Percentiles rank a stretch among this genome's conserved stretches.
Evolutionary conservation across 2,113 vertebrate genomes (phyloP).

Genomic region (Clarias magur): DNA sequence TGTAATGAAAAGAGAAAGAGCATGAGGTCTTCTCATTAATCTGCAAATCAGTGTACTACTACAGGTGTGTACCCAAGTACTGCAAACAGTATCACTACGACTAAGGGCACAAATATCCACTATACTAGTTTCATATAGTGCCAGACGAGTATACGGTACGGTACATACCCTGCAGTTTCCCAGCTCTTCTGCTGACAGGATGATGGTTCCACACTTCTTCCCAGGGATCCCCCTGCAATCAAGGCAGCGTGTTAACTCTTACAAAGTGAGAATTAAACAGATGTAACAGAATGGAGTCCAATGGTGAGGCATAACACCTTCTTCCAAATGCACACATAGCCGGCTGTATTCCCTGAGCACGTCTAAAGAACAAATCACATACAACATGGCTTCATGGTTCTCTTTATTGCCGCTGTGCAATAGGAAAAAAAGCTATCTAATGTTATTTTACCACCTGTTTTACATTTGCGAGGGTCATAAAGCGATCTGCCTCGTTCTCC

Average conservation of each 20-base stretch:
- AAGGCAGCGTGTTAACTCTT: conserved; percentile 33
- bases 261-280: conserved; percentile 38
- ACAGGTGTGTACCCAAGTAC: background rate
- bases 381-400: background rate
- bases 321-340: background rate
- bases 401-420: background rate
- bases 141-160: background rate
- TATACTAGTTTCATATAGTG: background rate
- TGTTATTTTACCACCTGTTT: background rate
- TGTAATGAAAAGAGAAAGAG: background rate
- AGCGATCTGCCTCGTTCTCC: background rate
- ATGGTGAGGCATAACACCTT: background rate
- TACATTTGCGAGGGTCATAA: background rate
- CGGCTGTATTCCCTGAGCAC: background rate
- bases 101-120: background rate
- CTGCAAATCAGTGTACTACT: background rate
- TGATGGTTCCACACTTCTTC: conserved; percentile 74
- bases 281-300: conserved; percentile 17
- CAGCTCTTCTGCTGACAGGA: conserved; percentile 74
- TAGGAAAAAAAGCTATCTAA: background rate
- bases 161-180: conserved; percentile 77
- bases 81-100: too few relatives aligned
- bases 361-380: background rate
- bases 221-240: conserved; percentile 72
- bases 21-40: background rate